Evolutionary conservation across 2,888 invertebrate genomes (phyloP), one percentile per base, ranked within the genome.

Genomic region (Apamea anceps): DNA sequence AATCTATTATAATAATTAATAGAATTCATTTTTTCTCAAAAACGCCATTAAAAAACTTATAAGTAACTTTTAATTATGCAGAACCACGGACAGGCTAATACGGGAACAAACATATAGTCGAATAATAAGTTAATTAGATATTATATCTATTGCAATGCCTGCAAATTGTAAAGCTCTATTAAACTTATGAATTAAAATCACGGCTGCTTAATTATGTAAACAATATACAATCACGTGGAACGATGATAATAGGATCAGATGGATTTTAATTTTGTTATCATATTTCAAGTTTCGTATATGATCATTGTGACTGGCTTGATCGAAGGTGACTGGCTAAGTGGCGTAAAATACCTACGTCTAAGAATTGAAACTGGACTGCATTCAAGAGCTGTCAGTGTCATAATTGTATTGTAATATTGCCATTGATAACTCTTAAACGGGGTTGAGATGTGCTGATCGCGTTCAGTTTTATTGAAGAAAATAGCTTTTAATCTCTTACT

Each of bases 151-250:
- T 48, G 70, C 45, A n/a, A n/a, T n/a, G n/a, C 37, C 32, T 21
- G 76, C 12, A 42, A 62, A 37, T 42, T 63, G 25, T 48, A 25
- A 74, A 51, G n/a, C 42, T 45, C 32, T 32, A 72, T 48, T 57
- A 57, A 25, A 57, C 57, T 57, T 25, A 57, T 72, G 32, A 2
- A 63, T 68, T 67, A 54, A 68, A 80, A 62, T 75, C 75, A 75
- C 32, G 37, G 25, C 54, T 25, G 25, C 6, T 60, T 63, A 37
- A n/a, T 77, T n/a, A 78, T 67, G 42, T 8, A 25, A 54, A 57
- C 8, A 32, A 10, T 42, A 60, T 62, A 25, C 21, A 82, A 82
- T 45, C 45, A 54, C 45, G 62, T 81, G 42, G 15, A 79, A 71
- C 18, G 37, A 13, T 66, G 65, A 66, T 66, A 71, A 80, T 67